Evolutionary conservation across 2,888 invertebrate genomes (phyloP), one percentile per base, ranked within the genome.

Genomic region (Teleiodes luculella): DNA sequence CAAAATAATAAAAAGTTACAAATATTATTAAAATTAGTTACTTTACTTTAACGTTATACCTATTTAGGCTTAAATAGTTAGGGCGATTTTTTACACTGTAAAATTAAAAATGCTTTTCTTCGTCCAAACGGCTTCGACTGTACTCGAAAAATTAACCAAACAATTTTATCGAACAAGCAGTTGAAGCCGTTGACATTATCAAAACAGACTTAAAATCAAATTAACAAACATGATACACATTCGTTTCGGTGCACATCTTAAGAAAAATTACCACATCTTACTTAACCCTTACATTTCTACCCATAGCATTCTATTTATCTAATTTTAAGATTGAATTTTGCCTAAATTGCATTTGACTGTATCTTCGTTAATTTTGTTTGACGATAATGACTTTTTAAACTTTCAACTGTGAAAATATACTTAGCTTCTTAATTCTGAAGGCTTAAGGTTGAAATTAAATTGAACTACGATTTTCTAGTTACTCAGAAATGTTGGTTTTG

Each of bases 181-280:
- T n/a, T n/a, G n/a, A n/a, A n/a, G n/a, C 11, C 39, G 18, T 41
- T 24, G 18, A 41, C 39, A 41, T 4, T n/a, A 62, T 62, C 59
- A 55, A 53, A 51, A 58, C 54, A 61, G 24, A 49, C 46, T 54
- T 56, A 52, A 35, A 46, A 20, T 35, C 18, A 50, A 56, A 55
- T 52, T 62, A 60, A 64, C 62, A 61, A 64, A 66, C 61, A 62
- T 56, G 54, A 57, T 57, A 33, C 57, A 47, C 36, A 61, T 62
- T 48, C 57, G 52, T 62, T 59, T 66, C 67, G 70, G 68, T 57
- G 45, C 52, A 67, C 60, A 64, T 72, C 65, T 63, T 31, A 67
- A 37, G 54, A 18, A 41, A 41, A 41, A 20, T 18, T 20, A 20
- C 39, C 39, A 41, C 8, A 3, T 20, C 11, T 18, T 11, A 41